phyloP scores from a whole-genome alignment of 2,888 invertebrate species.

The Stenichneumon culpator region DNA sequence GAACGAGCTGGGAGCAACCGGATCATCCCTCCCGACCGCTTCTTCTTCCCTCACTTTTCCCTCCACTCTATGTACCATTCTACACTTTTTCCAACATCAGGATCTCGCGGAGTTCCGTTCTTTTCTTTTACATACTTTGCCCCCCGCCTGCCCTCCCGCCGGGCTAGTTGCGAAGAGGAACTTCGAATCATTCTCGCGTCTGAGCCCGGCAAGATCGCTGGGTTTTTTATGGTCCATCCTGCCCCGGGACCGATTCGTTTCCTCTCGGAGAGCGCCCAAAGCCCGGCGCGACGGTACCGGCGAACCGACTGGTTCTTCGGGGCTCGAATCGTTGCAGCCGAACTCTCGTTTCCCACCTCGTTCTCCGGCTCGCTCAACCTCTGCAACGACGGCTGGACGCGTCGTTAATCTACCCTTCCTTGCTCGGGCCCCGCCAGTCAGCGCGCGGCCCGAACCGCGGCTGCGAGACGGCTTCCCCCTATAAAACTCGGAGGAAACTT shows the following conservation, averaged over 20 bases:
- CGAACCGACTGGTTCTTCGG: constrained; percentile 24
- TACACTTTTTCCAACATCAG: constrained; percentile 53
- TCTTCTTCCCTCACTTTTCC: background rate
- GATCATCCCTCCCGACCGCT: constrained; percentile 48
- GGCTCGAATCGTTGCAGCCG: constrained; percentile 59
- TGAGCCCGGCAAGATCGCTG: background rate
- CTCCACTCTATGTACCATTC: constrained; percentile 8
- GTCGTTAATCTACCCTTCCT: constrained; percentile 64
- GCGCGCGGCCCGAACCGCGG: constrained; percentile 57
- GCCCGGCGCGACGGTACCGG: constrained; percentile 45
- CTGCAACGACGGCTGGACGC: constrained; percentile 64
- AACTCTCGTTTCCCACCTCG: constrained; percentile 71
- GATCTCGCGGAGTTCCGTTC: constrained; percentile 20
- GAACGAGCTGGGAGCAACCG: constrained; percentile 41
- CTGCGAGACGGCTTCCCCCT: constrained; percentile 51
- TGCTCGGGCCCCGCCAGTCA: background rate
- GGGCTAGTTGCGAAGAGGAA: constrained; percentile 39
- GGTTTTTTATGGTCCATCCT: constrained; percentile 49
- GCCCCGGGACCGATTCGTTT: constrained; percentile 58
- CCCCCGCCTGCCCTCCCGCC: background rate
- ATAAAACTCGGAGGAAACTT: constrained; percentile 64
- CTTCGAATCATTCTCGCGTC: constrained; percentile 56
- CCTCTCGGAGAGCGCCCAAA: constrained; percentile 47
- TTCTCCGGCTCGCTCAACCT: constrained; percentile 38
- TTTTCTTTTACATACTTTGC: constrained; percentile 32